These are phyloP conservation scores for Miltochrista miniata DNA, from an alignment of 2,888 invertebrate species.

Conservation along the genomic window DNA sequence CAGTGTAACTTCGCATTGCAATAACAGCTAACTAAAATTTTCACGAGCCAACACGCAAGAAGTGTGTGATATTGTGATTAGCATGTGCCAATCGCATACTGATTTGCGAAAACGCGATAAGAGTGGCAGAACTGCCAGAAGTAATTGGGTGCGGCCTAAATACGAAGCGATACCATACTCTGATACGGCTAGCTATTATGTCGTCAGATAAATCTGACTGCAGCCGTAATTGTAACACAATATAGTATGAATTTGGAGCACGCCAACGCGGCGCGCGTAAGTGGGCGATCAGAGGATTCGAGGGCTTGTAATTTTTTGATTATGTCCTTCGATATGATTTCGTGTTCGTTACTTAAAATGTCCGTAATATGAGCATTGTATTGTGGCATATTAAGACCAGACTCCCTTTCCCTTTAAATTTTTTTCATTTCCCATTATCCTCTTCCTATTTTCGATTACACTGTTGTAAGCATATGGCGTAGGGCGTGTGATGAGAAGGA, in stretches of 20 bases:
- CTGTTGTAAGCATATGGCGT: too few species aligned
- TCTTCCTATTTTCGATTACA: too few species aligned
- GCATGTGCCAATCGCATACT: slow-evolving; percentile 37
- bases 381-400: too few species aligned
- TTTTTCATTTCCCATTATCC: too few species aligned
- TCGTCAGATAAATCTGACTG: slow-evolving; percentile 50
- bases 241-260: slow-evolving; percentile 65
- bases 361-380: too few species aligned
- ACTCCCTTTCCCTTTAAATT: too few species aligned
- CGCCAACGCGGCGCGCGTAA: slow-evolving; percentile 54
- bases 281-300: slow-evolving; percentile 47
- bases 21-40: not conserved
- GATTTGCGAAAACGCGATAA: slow-evolving; percentile 56
- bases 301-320: slow-evolving; percentile 44
- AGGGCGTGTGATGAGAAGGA: too few species aligned
- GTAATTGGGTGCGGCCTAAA: slow-evolving; percentile 59
- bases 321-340: slow-evolving; percentile 40
- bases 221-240: slow-evolving; percentile 64
- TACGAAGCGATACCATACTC: slow-evolving; percentile 44
- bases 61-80: slow-evolving; percentile 26
- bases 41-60: slow-evolving; percentile 16
- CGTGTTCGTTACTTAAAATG: slow-evolving; percentile 4
- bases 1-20: not conserved
- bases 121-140: slow-evolving; percentile 56
- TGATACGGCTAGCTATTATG: slow-evolving; percentile 48